These are phyloP conservation scores for Cyclopterus lumpus DNA, from an alignment of 2,797 vertebrate genomes.

Conservation along the genomic window DNA sequence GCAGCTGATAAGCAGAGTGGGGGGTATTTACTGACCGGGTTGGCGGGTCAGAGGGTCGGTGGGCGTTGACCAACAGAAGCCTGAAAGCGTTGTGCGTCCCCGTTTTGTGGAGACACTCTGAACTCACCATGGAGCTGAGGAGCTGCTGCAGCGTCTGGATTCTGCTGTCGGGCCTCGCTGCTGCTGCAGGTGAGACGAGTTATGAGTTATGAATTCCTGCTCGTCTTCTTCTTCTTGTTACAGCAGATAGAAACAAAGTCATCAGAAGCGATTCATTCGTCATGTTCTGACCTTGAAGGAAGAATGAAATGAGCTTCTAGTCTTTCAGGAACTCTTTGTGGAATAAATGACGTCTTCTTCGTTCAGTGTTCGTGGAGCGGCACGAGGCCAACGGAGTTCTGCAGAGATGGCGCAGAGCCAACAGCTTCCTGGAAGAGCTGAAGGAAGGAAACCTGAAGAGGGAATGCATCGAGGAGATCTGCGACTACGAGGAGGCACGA, in stretches of 20 bases:
- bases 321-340: no score
- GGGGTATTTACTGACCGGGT: constrained; percentile 8
- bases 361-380: no score
- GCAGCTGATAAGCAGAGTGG: neutral
- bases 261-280: no score
- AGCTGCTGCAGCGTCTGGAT: constrained; percentile 36
- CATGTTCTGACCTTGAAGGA: no score
- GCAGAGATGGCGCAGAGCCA: constrained; percentile 86
- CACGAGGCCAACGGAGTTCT: no score
- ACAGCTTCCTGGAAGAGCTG: constrained; percentile 86
- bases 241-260: no score
- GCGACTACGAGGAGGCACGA: constrained; percentile 89
- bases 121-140: constrained; percentile 55
- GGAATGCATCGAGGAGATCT: constrained; percentile 91
- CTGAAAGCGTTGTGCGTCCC: neutral
- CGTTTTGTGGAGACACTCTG: neutral
- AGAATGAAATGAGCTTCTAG: no score
- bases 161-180: constrained; percentile 18
- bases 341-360: no score
- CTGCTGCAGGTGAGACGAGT: constrained; percentile 53
- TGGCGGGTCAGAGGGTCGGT: constrained; percentile 8
- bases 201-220: no score
- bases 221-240: no score
- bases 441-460: constrained; percentile 91
- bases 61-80: constrained; percentile 1